A percentile compares a stretch with the other conserved stretches of the same genome.
Conservation (phyloP, 2,113 vertebrate species). For the Connochaetes taurinus region DNA sequence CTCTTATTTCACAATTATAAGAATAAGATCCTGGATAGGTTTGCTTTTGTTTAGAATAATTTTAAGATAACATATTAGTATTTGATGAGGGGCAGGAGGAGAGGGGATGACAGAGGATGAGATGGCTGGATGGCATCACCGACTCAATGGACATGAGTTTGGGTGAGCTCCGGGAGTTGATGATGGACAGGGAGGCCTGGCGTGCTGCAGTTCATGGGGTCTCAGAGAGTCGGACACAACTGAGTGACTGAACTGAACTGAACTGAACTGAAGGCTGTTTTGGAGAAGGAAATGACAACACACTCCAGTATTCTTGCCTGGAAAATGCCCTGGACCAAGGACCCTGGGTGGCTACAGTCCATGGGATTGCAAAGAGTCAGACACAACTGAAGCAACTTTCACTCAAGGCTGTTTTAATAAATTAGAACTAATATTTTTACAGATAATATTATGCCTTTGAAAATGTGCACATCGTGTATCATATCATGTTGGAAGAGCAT, state of each 20-base stretch:
- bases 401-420: not conserved
- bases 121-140: too few relatives aligned
- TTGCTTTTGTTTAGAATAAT: not conserved
- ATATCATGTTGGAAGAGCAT: not conserved
- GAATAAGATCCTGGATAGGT: not conserved
- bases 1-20: not conserved
- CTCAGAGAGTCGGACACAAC: rapidly evolving
- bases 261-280: not conserved
- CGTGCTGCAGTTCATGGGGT: too few relatives aligned
- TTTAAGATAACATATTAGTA: not conserved
- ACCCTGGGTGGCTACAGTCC: not conserved
- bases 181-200: too few relatives aligned
- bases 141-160: too few relatives aligned
- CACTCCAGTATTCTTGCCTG: not conserved
- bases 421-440: not conserved
- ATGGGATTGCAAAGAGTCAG: not conserved
- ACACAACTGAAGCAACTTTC: not conserved
- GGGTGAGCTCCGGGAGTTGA: too few relatives aligned
- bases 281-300: not conserved
- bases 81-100: too few relatives aligned
- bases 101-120: too few relatives aligned
- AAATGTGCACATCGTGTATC: not conserved
- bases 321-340: not conserved
- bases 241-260: too few relatives aligned
- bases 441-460: not conserved